These are phyloP conservation scores for Acanthurus lineatus DNA, from an alignment of 2,797 vertebrate genomes.

Conservation along the genomic window DNA sequence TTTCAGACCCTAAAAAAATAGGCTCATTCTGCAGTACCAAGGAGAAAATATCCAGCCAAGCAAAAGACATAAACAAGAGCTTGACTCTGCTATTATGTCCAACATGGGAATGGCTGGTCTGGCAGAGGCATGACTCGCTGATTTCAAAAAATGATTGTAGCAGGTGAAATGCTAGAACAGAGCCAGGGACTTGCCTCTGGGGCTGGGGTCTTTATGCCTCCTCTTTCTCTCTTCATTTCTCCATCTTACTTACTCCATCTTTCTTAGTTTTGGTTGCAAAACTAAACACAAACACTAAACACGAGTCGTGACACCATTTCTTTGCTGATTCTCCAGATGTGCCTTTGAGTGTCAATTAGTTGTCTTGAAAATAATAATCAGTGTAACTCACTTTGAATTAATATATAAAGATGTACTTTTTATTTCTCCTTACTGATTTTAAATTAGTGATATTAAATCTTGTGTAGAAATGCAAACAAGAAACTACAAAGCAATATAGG, in stretches of 20 bases:
- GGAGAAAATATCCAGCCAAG: conserved; percentile 65
- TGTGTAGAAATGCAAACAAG: neutral
- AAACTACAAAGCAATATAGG: no score
- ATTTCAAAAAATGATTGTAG: conserved; percentile 44
- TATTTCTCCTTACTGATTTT: neutral
- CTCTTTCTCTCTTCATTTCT: neutral
- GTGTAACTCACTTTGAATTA: neutral
- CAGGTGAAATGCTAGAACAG: conserved; percentile 53
- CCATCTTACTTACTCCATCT: neutral
- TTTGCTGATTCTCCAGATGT: conserved; percentile 1
- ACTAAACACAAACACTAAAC: conserved; percentile 7
- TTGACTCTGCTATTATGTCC: conserved; percentile 58
- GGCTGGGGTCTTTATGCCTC: conserved; percentile 41
- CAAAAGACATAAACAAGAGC: conserved; percentile 55
- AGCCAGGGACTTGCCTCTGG: conserved; percentile 30
- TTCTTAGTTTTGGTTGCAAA: conserved; percentile 31
- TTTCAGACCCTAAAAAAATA: conserved; percentile 35
- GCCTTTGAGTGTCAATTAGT: conserved; percentile 6
- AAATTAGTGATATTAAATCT: neutral
- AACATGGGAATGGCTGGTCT: conserved; percentile 56
- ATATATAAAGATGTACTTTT: conserved; percentile 1
- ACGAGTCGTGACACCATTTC: conserved; percentile 3
- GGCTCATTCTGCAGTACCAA: conserved; percentile 28
- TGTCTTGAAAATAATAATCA: conserved; percentile 8
- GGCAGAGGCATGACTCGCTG: conserved; percentile 47